phyloP scores from a whole-genome alignment of 2,888 invertebrate species.

The Thymelicus sylvestris region DNA sequence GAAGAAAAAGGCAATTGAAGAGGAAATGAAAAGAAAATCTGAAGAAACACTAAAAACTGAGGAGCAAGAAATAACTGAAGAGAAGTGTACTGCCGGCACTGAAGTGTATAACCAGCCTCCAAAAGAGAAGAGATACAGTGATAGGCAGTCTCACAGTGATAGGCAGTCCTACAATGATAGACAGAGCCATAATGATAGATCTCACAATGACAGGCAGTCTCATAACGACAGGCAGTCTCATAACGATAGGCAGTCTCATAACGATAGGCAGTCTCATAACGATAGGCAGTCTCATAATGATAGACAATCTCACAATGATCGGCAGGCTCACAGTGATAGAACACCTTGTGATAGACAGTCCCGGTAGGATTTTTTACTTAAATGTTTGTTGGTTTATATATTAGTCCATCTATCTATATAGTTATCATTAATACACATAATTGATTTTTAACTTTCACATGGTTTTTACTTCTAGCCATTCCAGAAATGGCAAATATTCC shows the following conservation, averaged over 20 bases:
- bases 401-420: too few species aligned
- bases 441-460: too few species aligned
- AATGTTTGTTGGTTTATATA: not conserved
- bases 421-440: too few species aligned
- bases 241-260: conserved; percentile 45
- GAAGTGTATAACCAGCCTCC: conserved; percentile 49
- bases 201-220: conserved; percentile 1
- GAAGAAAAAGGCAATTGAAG: conserved; percentile 58
- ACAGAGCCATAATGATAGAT: conserved; percentile 45
- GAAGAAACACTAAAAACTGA: conserved; percentile 43
- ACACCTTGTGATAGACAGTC: conserved; percentile 38
- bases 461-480: too few species aligned
- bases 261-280: conserved; percentile 21
- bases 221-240: too few species aligned
- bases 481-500: too few species aligned
- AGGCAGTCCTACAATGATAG: not conserved
- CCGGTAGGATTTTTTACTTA: conserved; percentile 30
- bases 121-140: conserved; percentile 54
- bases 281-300: not conserved
- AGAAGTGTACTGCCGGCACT: conserved; percentile 34
- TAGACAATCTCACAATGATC: not conserved
- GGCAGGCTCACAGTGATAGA: not conserved
- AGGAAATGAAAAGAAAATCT: conserved; percentile 53
- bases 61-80: conserved; percentile 39
- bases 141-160: conserved; percentile 6